Base-by-base conservation (phyloP, 2,797 vertebrate genomes). In the Epinephelus awoara region DNA sequence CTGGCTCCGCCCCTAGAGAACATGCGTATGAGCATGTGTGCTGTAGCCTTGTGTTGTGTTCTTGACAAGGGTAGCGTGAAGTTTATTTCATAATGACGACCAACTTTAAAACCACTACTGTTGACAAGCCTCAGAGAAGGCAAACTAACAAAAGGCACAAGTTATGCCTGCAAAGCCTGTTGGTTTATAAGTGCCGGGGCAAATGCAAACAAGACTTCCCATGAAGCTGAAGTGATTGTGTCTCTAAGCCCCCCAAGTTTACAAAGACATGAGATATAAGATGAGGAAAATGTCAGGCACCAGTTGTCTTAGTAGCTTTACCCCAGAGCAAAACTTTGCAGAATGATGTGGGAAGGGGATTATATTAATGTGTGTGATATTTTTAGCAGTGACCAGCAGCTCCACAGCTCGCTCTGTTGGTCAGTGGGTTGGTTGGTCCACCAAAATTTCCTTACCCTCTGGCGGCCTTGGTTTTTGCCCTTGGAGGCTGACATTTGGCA, bases 131-230 rank as follows among this genome's bases (percentile, higher is more conserved):
- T 47, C 2, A n/a, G 52, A 77, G 34, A n/a, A 73, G 19, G 61
- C 49, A 49, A 46, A 69, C 56, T 6, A 69, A 73, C 47, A 64
- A 70, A 55, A 59, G 6, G n/a, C 27, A 27, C 21, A 52, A 25
- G 65, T 62, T 77, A 42, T 1, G 1, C 50, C 52, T 44, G 14
- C 23, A 55, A 57, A 23, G 52, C 27, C 65, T 63, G 34, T 51
- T 49, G 27, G 29, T 64, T 78, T 59, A 59, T 44, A 70, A 67
- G n/a, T 57, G 51, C 21, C 21, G 10, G 34, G 55, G 34, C 25
- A 63, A 76, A 74, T 44, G 40, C 21, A 59, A 74, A 67, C 70
- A 75, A 59, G 13, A 68, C 40, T 77, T 64, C 75, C 73, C 62
- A 59, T 42, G 40, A 64, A 70, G 27, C 49, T 19, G 47, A 12